These are phyloP conservation scores for Zophobas atratus DNA, from an alignment of 1,140 invertebrate genomes.

Conservation along the genomic window DNA sequence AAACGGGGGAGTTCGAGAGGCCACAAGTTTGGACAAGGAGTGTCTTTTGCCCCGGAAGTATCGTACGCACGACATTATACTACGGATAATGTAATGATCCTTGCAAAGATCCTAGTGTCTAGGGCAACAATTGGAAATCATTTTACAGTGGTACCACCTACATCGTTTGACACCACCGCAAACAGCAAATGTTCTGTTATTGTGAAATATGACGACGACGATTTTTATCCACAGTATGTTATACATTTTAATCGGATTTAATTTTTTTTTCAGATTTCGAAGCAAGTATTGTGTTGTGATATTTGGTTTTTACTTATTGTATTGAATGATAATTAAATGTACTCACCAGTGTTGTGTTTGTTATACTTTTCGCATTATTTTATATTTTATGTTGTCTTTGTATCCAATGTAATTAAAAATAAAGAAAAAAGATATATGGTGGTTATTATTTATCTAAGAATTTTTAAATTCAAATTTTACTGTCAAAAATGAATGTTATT, in stretches of 20 bases:
- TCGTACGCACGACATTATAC: constrained; percentile 53
- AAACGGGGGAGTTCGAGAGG: background rate
- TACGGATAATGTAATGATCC: constrained; percentile 48
- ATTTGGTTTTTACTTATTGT: too few relatives aligned
- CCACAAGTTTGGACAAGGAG: constrained; percentile 56
- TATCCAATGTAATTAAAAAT: too few relatives aligned
- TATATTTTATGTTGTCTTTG: too few relatives aligned
- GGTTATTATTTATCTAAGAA: too few relatives aligned
- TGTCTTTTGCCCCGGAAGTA: constrained; percentile 51
- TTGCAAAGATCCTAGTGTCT: constrained; percentile 49
- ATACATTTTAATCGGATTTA: constrained; percentile 25
- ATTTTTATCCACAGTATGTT: constrained; percentile 53
- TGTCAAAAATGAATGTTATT: too few relatives aligned
- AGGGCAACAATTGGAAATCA: constrained; percentile 32
- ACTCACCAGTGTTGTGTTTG: too few relatives aligned
- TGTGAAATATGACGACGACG: constrained; percentile 59
- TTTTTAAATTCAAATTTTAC: too few relatives aligned
- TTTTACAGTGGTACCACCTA: constrained; percentile 42
- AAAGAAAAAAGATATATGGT: too few relatives aligned
- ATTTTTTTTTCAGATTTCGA: too few relatives aligned
- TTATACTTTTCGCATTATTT: too few relatives aligned
- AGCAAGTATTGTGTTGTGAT: too few relatives aligned
- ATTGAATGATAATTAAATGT: too few relatives aligned
- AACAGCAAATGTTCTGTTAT: constrained; percentile 50
- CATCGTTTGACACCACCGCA: constrained; percentile 49